These are phyloP conservation scores for Siniperca knerii DNA, from an alignment of 2,113 vertebrate genomes.

Conservation along the genomic window DNA sequence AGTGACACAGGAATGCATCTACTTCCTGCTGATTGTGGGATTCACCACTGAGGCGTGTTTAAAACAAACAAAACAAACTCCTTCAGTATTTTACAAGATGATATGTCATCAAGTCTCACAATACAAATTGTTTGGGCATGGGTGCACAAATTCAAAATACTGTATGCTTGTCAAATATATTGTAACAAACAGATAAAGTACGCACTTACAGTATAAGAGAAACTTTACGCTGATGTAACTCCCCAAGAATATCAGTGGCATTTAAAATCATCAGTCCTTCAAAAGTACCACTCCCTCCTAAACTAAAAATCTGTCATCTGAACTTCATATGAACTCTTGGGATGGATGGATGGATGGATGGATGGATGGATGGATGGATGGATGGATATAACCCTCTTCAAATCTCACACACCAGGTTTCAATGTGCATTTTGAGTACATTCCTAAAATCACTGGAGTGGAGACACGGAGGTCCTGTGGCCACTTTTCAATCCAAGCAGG, in stretches of 20 bases:
- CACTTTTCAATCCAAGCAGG: constrained; percentile 39
- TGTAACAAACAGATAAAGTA: neutral
- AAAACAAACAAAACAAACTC: neutral
- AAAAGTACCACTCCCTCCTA: neutral
- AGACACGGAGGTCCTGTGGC: constrained; percentile 6
- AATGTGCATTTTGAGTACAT: constrained; percentile 18
- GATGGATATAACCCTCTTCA: constrained; percentile 9
- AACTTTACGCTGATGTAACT: neutral
- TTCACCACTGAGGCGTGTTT: neutral
- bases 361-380: neutral
- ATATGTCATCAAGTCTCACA: too few species aligned
- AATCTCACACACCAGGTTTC: constrained; percentile 28
- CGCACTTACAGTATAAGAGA: neutral
- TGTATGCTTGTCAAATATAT: neutral
- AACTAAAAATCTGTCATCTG: constrained; percentile 26
- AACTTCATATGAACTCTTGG: constrained; percentile 39
- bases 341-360: neutral
- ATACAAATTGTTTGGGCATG: neutral
- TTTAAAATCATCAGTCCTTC: neutral
- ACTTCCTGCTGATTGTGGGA: constrained; percentile 16
- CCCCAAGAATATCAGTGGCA: neutral
- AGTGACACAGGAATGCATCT: constrained; percentile 16
- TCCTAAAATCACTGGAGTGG: constrained; percentile 31
- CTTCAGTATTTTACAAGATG: neutral
- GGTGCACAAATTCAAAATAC: neutral